A percentile compares a stretch with the other conserved stretches of the same genome.
Conservation (phyloP, 2,888 invertebrate genomes). For the Rhaphigaster nebulosa region DNA sequence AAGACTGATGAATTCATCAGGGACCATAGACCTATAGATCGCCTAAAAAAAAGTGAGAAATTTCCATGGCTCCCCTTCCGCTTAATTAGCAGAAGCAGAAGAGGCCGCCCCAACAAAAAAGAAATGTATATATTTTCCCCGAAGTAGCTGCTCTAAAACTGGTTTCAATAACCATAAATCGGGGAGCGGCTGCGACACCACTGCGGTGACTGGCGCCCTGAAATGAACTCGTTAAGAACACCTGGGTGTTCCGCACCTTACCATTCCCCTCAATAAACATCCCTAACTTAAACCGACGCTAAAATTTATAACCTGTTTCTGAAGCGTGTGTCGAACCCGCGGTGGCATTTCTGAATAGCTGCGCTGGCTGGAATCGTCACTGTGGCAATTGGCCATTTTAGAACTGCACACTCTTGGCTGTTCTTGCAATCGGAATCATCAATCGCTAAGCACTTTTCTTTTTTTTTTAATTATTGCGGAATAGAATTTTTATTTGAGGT, state of each 20-base stretch:
- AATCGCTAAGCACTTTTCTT: not conserved
- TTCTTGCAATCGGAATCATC: not conserved
- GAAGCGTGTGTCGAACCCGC: not conserved
- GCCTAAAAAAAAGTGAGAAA: conserved; percentile 4
- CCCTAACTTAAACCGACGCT: not conserved
- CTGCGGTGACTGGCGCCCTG: not conserved
- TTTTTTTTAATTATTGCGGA: not conserved
- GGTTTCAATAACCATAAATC: conserved; percentile 46
- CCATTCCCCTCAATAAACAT: conserved; percentile 20
- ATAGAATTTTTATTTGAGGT: not conserved
- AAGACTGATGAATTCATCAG: conserved; percentile 31
- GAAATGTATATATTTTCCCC: conserved; percentile 24
- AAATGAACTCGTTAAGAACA: conserved; percentile 48
- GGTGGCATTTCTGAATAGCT: not conserved
- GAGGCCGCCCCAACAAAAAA: not conserved
- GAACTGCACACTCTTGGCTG: not conserved
- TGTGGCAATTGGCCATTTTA: not conserved
- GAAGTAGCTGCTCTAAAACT: conserved; percentile 44
- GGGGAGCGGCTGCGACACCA: not conserved
- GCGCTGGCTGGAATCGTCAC: not conserved
- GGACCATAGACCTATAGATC: conserved; percentile 4
- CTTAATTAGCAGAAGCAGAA: conserved; percentile 38
- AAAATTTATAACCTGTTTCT: conserved; percentile 27
- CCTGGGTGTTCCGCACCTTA: conserved; percentile 41
- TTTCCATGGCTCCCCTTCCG: not conserved